A percentile compares a stretch with the other conserved stretches of the same genome.
phyloP scores from a whole-genome alignment of 2,797 vertebrate species.

The Hafferia zeledoni region DNA sequence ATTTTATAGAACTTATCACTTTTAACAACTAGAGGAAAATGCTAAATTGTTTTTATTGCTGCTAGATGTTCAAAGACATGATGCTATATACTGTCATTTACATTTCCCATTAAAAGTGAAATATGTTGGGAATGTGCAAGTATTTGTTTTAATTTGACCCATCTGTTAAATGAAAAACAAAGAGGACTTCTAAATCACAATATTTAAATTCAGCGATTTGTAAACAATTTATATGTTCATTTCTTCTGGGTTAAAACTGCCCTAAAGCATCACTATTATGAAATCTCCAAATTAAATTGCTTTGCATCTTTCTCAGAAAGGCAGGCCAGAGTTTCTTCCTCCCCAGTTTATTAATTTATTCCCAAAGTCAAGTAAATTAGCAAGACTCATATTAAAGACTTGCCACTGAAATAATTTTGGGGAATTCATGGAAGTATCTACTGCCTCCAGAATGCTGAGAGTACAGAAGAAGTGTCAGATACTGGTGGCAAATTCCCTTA shows the following conservation, averaged over 20 bases:
- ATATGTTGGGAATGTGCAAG: conserved; percentile 68
- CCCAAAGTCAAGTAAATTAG: conserved; percentile 76
- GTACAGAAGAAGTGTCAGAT: conserved; percentile 16
- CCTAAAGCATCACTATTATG: conserved; percentile 74
- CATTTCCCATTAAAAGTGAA: conserved; percentile 80
- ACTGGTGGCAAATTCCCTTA: not conserved
- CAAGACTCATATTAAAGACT: conserved; percentile 56
- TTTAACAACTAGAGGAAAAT: conserved; percentile 62
- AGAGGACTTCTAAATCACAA: conserved; percentile 70
- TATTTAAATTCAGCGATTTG: conserved; percentile 76
- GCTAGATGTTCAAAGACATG: conserved; percentile 64
- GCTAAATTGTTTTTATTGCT: conserved; percentile 71
- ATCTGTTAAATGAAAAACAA: conserved; percentile 76
- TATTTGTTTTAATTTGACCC: conserved; percentile 80
- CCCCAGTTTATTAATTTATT: conserved; percentile 77
- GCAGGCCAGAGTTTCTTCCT: conserved; percentile 48
- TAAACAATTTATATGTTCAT: conserved; percentile 78
- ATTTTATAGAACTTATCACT: conserved; percentile 66
- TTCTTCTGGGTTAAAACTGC: conserved; percentile 76
- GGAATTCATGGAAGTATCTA: not conserved
- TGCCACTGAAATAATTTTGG: not conserved
- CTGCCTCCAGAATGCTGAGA: conserved; percentile 34
- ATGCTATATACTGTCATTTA: conserved; percentile 72
- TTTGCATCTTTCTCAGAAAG: conserved; percentile 67
- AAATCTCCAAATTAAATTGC: conserved; percentile 70